A percentile compares a stretch with the other conserved stretches of the same genome.
Conservation (phyloP, 2,797 vertebrate genomes). For the Percopsis omiscomaycus region DNA sequence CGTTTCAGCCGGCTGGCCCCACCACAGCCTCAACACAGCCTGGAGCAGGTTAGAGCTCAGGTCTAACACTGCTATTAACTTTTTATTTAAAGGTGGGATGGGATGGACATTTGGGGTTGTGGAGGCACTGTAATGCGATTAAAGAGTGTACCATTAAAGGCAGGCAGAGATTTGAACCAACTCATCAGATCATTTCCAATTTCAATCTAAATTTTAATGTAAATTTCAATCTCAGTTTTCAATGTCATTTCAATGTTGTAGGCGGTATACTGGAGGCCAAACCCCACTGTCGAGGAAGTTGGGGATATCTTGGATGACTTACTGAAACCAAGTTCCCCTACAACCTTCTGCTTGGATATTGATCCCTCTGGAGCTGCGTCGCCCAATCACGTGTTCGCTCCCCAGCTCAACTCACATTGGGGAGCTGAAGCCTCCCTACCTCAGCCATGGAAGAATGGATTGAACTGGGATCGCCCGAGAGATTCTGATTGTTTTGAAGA, state of each 20-base stretch:
- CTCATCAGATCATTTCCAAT: neutral
- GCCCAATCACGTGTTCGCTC: constrained; percentile 32
- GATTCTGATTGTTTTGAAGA: constrained; percentile 33
- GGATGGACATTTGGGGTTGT: neutral
- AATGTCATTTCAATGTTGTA: constrained; percentile 49
- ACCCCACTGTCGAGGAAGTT: constrained; percentile 27
- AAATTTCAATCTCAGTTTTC: neutral
- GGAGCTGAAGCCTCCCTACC: constrained; percentile 20
- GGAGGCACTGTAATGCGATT: too few species aligned
- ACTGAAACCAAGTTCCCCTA: constrained; percentile 34
- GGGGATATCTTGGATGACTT: constrained; percentile 38
- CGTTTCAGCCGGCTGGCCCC: constrained; percentile 34
- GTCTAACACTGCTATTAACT: neutral
- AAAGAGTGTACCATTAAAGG: too few species aligned
- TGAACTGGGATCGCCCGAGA: constrained; percentile 29
- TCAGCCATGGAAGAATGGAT: constrained; percentile 29
- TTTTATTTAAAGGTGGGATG: neutral
- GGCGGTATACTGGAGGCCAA: constrained; percentile 47
- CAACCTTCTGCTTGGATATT: constrained; percentile 50
- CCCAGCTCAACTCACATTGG: constrained; percentile 33
- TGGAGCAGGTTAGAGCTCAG: constrained; percentile 50
- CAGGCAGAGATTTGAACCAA: too few species aligned
- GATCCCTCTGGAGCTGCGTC: constrained; percentile 22
- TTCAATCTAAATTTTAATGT: neutral
- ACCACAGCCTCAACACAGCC: constrained; percentile 24